Conservation (phyloP, 30 jellyfish, hydroid and myxozoan genomes). For the Morbakka virulenta region DNA sequence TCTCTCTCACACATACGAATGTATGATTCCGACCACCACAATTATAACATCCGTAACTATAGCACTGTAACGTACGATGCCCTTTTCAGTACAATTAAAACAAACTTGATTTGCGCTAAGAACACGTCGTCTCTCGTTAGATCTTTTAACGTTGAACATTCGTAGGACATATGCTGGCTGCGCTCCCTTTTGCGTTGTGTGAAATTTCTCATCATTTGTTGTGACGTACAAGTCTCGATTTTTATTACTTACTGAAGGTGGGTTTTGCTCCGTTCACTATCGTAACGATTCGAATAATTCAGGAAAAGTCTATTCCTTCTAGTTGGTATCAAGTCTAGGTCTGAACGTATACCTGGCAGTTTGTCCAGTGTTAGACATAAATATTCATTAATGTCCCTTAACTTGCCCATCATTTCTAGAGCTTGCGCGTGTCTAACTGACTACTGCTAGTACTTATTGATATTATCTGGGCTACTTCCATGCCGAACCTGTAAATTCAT, state of each 20-base stretch:
- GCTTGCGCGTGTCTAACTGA: too few species aligned
- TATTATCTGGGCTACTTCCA: too few species aligned
- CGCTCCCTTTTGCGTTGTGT: too few species aligned
- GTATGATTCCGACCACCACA: background rate
- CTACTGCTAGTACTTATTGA: too few species aligned
- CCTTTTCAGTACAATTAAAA: background rate
- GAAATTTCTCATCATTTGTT: too few species aligned
- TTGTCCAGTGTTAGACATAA: constrained; percentile 12
- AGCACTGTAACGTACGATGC: background rate
- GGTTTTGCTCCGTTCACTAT: constrained; percentile 19
- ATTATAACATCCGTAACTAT: background rate
- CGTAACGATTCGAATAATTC: background rate
- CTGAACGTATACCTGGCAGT: constrained; percentile 11
- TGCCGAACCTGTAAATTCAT: too few species aligned
- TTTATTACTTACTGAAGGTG: too few species aligned
- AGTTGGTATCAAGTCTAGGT: constrained; percentile 3
- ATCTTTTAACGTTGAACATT: too few species aligned
- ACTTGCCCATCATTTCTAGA: constrained; percentile 16
- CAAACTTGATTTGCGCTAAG: background rate
- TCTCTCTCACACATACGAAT: background rate
- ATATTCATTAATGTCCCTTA: background rate
- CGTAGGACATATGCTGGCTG: too few species aligned
- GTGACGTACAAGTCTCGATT: too few species aligned
- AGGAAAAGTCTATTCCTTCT: constrained; percentile 4
- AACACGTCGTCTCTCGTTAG: background rate